These are phyloP conservation scores for Acropternis orthonyx DNA, from an alignment of 2,797 vertebrate genomes.

Conservation along the genomic window DNA sequence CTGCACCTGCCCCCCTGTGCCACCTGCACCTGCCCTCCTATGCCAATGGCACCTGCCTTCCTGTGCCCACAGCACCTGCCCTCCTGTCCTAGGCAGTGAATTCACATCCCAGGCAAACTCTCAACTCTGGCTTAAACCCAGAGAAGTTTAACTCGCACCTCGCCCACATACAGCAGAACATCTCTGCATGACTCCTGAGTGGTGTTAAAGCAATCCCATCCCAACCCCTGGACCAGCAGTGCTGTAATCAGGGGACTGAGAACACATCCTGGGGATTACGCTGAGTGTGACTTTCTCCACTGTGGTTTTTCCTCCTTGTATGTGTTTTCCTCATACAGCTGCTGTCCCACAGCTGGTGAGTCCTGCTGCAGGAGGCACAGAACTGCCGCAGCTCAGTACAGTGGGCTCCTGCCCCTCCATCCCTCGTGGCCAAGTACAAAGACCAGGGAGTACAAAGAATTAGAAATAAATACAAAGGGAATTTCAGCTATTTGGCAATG, in stretches of 20 bases:
- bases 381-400: not conserved
- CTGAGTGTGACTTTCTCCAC: not conserved
- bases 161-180: not conserved
- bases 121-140: not conserved
- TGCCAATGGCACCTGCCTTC: not conserved
- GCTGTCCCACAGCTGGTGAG: not conserved
- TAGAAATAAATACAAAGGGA: not conserved
- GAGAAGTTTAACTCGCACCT: not conserved
- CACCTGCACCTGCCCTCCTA: fast-evolving
- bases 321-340: fast-evolving
- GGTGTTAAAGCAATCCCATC: not conserved
- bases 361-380: not conserved
- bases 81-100: not conserved
- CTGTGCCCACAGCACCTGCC: not conserved
- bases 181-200: not conserved
- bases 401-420: not conserved
- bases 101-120: not conserved
- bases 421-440: not conserved
- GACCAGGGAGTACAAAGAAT: not conserved
- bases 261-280: not conserved
- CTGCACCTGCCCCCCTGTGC: not conserved
- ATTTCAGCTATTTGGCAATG: not conserved
- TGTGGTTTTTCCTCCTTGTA: fast-evolving
- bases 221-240: not conserved
- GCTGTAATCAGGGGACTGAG: not conserved